Conservation (phyloP, 2,888 invertebrate genomes). For the Amphipoea lucens region DNA sequence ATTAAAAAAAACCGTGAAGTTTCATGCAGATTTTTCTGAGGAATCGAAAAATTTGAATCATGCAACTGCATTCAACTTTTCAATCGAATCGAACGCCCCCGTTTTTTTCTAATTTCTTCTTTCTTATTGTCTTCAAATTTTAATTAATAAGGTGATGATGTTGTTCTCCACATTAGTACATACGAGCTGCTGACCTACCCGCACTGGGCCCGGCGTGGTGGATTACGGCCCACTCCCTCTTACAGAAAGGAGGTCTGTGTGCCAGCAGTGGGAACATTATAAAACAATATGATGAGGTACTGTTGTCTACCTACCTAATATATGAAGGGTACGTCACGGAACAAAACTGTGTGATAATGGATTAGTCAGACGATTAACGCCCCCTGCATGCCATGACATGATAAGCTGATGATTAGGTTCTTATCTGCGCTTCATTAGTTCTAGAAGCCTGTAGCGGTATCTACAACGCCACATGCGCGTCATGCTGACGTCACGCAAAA, state of each 20-base stretch:
- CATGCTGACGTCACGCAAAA: too few relatives aligned
- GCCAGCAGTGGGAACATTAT: not conserved
- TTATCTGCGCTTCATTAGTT: not conserved
- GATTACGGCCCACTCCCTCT: too few relatives aligned
- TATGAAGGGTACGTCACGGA: not conserved
- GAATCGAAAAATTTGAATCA: not conserved
- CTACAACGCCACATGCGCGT: too few relatives aligned
- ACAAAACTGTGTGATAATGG: conserved; percentile 6
- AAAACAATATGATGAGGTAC: too few relatives aligned
- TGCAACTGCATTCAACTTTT: not conserved
- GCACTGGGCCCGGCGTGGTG: too few relatives aligned
- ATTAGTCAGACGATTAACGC: conserved; percentile 31
- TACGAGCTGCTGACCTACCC: not conserved
- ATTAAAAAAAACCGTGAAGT: not conserved
- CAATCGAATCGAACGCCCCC: not conserved
- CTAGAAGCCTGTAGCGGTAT: too few relatives aligned
- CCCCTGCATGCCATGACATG: conserved; percentile 8
- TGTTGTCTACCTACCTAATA: conserved; percentile 1
- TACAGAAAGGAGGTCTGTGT: not conserved
- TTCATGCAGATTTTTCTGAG: not conserved
- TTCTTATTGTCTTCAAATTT: not conserved
- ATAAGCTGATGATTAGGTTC: not conserved
- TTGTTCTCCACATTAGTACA: not conserved
- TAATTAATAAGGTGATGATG: not conserved
- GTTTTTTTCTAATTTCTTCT: not conserved